A percentile compares a stretch with the other conserved stretches of the same genome.
Conservation (phyloP, 2,888 invertebrate genomes). For the Ochropacha duplaris region DNA sequence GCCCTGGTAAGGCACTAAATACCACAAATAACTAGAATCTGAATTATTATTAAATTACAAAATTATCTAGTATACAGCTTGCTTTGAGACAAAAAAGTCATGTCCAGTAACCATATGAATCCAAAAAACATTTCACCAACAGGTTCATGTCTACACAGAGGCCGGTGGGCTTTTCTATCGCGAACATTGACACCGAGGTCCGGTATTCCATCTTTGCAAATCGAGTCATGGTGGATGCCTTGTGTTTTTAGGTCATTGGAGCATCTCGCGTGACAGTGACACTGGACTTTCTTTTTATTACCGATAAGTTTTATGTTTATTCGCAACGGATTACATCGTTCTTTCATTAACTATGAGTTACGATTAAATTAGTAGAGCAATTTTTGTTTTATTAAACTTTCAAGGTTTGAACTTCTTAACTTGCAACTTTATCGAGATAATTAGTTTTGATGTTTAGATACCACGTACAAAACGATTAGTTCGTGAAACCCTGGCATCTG, state of each 20-base stretch:
- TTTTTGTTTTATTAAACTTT: background rate
- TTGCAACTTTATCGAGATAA: background rate
- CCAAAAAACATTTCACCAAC: background rate
- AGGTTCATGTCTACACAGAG: too few species aligned
- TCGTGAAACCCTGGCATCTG: slow-evolving; percentile 23
- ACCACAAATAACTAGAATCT: too few species aligned
- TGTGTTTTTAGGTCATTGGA: background rate
- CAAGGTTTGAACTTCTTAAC: background rate
- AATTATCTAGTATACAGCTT: too few species aligned
- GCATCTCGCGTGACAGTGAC: background rate
- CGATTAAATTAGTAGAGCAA: too few species aligned
- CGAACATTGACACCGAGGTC: background rate
- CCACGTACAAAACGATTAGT: slow-evolving; percentile 11
- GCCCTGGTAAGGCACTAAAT: too few species aligned
- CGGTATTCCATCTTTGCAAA: background rate
- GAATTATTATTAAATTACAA: too few species aligned
- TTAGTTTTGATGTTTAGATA: background rate
- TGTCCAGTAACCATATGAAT: background rate
- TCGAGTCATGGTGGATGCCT: background rate
- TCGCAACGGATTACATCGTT: too few species aligned
- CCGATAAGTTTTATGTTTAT: too few species aligned
- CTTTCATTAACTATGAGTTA: too few species aligned
- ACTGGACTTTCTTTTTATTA: background rate
- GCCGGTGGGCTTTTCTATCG: background rate
- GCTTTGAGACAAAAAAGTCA: too few species aligned